Evolutionary conservation across 2,888 invertebrate species (phyloP), one percentile per base, ranked within the genome.

Genomic region (Labia minor): DNA sequence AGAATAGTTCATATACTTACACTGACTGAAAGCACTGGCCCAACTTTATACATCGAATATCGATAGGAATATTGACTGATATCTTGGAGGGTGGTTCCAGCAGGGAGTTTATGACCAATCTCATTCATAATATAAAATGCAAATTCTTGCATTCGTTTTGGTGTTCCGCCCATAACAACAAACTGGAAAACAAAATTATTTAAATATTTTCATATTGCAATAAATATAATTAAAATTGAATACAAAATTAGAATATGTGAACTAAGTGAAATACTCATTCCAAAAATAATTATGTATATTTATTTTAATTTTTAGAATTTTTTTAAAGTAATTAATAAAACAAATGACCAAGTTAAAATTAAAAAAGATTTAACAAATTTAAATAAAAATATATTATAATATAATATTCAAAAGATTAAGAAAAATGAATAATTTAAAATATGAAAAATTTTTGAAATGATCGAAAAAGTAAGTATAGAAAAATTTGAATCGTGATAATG

Each of bases 111-210:
- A 79, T 93, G 89, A 2, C 90, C 89, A 72, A 96, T 89, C 81
- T 95, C 91, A 70, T 88, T 83, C 88, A 92, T 90, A 72, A 96
- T 91, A 76, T 85, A 92, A 77, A 90, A 85, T 26, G 96, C 95
- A 78, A 96, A 95, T 75, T 86, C 85, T 78, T 94, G 90, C 95
- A 96, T 95, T 66, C 96, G 85, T 75, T 90, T 90, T 14, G 95
- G 93, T 19, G 95, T 95, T 16, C 96, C 96, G 62, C 96, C 96
- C 90, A 96, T 93, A 78, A 95, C 95, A 37, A 97, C 93, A 79
- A 95, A 97, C 95, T 95, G 80, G 61, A 80, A 78, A 71, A 63
- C 72, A 69, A 72, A 71, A 37, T 19, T 18, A 61, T 19, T 11
- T 18, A 3, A 21, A 66, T 14, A 21, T 10, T n/a, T n/a, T 26